These are phyloP conservation scores for Acridotheres tristis DNA, from an alignment of 2,797 vertebrate genomes.

Conservation along the genomic window DNA sequence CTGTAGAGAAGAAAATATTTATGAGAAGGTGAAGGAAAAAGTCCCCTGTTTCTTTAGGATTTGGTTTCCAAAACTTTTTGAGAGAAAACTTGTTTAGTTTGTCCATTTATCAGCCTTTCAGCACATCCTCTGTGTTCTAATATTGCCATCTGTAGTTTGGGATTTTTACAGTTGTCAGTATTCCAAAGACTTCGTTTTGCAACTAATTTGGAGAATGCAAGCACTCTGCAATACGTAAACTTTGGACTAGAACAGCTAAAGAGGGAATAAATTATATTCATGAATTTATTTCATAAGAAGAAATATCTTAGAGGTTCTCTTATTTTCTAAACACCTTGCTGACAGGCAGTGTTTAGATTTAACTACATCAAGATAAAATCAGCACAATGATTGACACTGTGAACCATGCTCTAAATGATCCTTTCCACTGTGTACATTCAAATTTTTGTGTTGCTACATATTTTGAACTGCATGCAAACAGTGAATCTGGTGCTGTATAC, in stretches of 20 bases:
- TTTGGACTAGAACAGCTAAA: neutral
- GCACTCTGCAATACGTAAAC: neutral
- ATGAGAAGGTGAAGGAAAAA: neutral
- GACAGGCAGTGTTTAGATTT: neutral
- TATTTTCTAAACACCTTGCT: neutral
- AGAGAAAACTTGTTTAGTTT: neutral
- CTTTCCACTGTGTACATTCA: neutral
- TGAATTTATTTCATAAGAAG: neutral
- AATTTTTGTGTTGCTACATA: neutral
- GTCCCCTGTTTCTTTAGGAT: neutral
- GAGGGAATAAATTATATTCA: neutral
- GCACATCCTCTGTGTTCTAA: neutral
- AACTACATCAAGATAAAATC: neutral
- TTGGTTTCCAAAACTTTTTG: neutral
- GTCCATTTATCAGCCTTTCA: constrained; percentile 12
- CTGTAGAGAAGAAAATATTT: neutral
- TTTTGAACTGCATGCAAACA: neutral
- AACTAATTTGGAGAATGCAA: neutral
- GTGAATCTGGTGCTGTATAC: neutral
- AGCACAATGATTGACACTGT: neutral
- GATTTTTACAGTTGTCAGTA: neutral
- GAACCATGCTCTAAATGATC: neutral
- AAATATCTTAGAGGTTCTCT: neutral
- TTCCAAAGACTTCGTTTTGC: neutral
- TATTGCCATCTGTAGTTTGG: neutral